Conservation (phyloP, 1,140 invertebrate genomes). For the Ceratosolen fusciceps region DNA sequence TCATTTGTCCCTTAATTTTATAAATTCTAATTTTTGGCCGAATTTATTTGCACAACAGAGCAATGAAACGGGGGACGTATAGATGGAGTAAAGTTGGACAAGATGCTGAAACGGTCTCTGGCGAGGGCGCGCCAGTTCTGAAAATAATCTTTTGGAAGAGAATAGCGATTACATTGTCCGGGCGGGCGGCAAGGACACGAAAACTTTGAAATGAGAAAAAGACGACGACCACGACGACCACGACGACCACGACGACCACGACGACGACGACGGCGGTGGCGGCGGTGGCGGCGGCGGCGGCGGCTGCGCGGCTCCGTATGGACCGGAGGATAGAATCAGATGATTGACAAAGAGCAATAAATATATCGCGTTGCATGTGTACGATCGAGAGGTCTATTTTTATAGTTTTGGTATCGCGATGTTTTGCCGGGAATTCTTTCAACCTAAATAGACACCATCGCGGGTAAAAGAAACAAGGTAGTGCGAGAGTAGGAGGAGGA, state of each 20-base stretch:
- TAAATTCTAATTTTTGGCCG: not conserved
- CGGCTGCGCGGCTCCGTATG: too few species aligned
- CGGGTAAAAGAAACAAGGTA: not conserved
- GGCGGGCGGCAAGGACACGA: not conserved
- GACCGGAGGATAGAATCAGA: slow-evolving; percentile 12
- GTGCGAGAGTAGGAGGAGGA: not conserved
- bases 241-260: too few species aligned
- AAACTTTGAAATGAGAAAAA: slow-evolving; percentile 3
- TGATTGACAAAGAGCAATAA: slow-evolving; percentile 35
- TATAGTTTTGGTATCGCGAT: slow-evolving; percentile 30
- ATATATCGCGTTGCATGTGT: slow-evolving; percentile 13
- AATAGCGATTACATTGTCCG: not conserved
- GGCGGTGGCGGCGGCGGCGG: too few species aligned
- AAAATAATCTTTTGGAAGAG: not conserved
- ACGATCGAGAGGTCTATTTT: slow-evolving; percentile 15
- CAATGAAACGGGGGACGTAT: not conserved
- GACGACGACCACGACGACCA: not conserved
- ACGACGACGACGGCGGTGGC: too few species aligned
- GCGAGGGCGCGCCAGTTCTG: not conserved
- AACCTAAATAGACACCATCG: slow-evolving; percentile 21
- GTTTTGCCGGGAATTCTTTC: slow-evolving; percentile 27
- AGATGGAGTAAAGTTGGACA: not conserved
- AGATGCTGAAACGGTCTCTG: not conserved
- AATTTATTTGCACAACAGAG: slow-evolving; percentile 4
- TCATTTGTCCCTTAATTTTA: not conserved